Conservation (phyloP, 2,888 invertebrate genomes). For the Fragum fragum region DNA sequence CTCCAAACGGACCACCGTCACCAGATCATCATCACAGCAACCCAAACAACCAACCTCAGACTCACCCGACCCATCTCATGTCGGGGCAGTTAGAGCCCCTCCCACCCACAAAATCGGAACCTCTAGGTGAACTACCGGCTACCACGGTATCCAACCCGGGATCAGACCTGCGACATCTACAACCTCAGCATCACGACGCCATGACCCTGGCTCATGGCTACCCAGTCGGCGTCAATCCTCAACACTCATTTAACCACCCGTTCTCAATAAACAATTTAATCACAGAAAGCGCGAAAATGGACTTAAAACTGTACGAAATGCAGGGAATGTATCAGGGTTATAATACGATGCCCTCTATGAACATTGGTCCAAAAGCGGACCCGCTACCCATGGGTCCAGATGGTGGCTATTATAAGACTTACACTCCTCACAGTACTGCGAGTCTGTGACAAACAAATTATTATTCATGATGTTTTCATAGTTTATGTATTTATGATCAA, state of each 20-base stretch:
- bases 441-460: slow-evolving; percentile 73
- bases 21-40: slow-evolving; percentile 64
- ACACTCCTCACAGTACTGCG: slow-evolving; percentile 79
- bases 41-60: slow-evolving; percentile 50
- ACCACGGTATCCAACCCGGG: slow-evolving; percentile 60
- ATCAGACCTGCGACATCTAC: slow-evolving; percentile 64
- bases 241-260: slow-evolving; percentile 91
- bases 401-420: slow-evolving; percentile 81
- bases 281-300: slow-evolving; percentile 93
- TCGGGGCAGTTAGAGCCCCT: slow-evolving; percentile 62
- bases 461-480: background rate
- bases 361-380: slow-evolving; percentile 68
- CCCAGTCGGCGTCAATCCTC: slow-evolving; percentile 83
- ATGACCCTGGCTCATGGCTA: slow-evolving; percentile 72
- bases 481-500: slow-evolving; percentile 17
- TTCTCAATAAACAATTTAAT: slow-evolving; percentile 97
- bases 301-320: slow-evolving; percentile 93
- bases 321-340: slow-evolving; percentile 80
- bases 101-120: slow-evolving; percentile 53
- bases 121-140: slow-evolving; percentile 49
- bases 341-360: slow-evolving; percentile 69
- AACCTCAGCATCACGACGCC: slow-evolving; percentile 71
- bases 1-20: slow-evolving; percentile 57
- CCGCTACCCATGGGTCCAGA: slow-evolving; percentile 69
- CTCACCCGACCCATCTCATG: slow-evolving; percentile 65